phyloP scores from a whole-genome alignment of 2,113 vertebrate genomes.

The Chaenogobius annularis region DNA sequence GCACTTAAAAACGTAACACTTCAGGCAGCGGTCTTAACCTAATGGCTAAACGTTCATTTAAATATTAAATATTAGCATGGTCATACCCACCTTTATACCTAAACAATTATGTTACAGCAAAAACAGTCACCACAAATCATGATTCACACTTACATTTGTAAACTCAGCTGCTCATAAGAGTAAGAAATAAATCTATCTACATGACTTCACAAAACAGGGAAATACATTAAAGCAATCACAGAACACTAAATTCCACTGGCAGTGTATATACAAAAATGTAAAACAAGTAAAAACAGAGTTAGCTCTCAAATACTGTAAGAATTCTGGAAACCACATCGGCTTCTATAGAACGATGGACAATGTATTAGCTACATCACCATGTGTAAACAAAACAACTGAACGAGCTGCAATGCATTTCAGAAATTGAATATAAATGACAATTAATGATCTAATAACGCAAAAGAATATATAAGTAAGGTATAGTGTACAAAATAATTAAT shows the following conservation, averaged over 20 bases:
- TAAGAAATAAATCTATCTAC: conserved; percentile 28
- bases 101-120: conserved; percentile 6
- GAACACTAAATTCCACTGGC: conserved; percentile 15
- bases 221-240: conserved; percentile 27
- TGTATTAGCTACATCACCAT: conserved; percentile 21
- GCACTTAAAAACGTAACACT: neutral
- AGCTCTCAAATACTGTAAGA: neutral
- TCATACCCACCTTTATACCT: neutral
- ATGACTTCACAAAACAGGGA: conserved; percentile 31
- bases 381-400: neutral
- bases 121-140: conserved; percentile 18
- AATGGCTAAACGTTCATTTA: conserved; percentile 3
- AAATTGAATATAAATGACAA: neutral
- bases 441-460: neutral
- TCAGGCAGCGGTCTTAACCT: neutral
- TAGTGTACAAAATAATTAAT: conserved; percentile 22
- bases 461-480: neutral
- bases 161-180: conserved; percentile 14
- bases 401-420: neutral
- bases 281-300: neutral
- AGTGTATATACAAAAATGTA: conserved; percentile 32
- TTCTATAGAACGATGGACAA: conserved; percentile 2
- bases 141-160: neutral
- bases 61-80: neutral
- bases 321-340: conserved; percentile 14